Base-by-base conservation (phyloP, 2,888 invertebrate genomes). In the Euzetes globulus region DNA sequence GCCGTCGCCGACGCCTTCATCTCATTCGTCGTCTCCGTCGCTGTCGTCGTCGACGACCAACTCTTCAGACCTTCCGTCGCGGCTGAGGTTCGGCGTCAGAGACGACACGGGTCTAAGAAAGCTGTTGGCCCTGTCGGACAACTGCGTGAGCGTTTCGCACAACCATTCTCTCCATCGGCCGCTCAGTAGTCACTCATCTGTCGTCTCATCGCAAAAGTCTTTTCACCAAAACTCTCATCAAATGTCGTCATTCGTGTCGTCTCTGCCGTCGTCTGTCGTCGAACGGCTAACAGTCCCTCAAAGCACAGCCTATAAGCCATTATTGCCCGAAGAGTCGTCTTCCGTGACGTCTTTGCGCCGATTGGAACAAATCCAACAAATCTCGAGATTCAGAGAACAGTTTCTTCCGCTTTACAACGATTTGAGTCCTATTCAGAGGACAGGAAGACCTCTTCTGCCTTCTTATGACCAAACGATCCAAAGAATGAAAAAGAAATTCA, bases 61-160 rank as follows among this genome's bases (percentile, higher is more conserved):
- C 41, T 52, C 68, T 22, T 75, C 72, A n/a, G 71, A 71, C 25
- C 80, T 75, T 78, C 81, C 78, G 76, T 81, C 72, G 15, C 58
- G 82, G 60, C 82, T 85, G 17, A 85, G 85, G 80, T 86, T 86
- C 80, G 85, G 95, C 78, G 90, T 96, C 55, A 95, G 95, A 55
- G 96, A 96, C 17, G 98, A 98, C 25, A 96, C 97, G 84, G 94
- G 97, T 11, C 94, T 98, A 22, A 88, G 95, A 80, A 99, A 99
- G 83, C 88, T 99, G 82, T 85, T 99, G 79, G 90, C 96, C 9
- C 86, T 99, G 41, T 93, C 84, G 17, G 85, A 85, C 77, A 82
- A 82, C 77, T 71, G 70, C 13, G 74, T 74, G 19, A 4, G 29
- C 9, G 50, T 71, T 33, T 33, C 33, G 33, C 13, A 63, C 73